Evolutionary conservation across 2,113 vertebrate genomes (phyloP), one percentile per base, ranked within the genome.

Genomic region (Prolemur simus): DNA sequence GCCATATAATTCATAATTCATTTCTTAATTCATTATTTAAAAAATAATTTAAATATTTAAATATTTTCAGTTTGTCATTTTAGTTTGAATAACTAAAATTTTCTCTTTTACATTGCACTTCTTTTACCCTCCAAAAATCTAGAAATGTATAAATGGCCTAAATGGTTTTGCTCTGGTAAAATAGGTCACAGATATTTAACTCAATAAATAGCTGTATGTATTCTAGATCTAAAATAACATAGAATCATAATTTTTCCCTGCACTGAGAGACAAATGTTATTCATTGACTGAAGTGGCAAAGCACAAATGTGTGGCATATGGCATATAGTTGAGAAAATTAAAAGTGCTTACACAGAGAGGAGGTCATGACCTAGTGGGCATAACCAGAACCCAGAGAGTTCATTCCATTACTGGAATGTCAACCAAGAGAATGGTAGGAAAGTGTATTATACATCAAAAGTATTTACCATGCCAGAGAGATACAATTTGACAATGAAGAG

Each of bases 361-460:
- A 92, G 73, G 87, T 92, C 77, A 96, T 77, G 88, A 82, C 39
- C 77, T 82, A 78, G 45, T 64, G 37, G 87, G 37, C 37, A 88
- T 64, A 64, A 47, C 82, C 60, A 94, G 91, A 83, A 93, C 54
- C 45, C 47, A 68, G 34, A 88, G 9, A 3, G 71, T 77, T 49
- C 54, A 94, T 91, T 89, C 63, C 58, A 91, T 91, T 96, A 76
- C 34, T 60, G 45, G 27, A 94, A 74, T 95, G 37, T 86, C 87
- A 96, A 49, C 3, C 49, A 77, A 93, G 63, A 87, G 60, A 94
- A 92, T 58, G 54, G 47, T 71, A 94, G n/a, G 15, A 83, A 23
- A 93, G 39, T 80, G 2, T 11, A 42, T 80, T 82, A 74, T 37
- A 56, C 25, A 82, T 91, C 74, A 87, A 45, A 89, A 89, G 32